Evolutionary conservation across 1,140 invertebrate genomes (phyloP).

Genomic region (Zaprionus taronus): DNA sequence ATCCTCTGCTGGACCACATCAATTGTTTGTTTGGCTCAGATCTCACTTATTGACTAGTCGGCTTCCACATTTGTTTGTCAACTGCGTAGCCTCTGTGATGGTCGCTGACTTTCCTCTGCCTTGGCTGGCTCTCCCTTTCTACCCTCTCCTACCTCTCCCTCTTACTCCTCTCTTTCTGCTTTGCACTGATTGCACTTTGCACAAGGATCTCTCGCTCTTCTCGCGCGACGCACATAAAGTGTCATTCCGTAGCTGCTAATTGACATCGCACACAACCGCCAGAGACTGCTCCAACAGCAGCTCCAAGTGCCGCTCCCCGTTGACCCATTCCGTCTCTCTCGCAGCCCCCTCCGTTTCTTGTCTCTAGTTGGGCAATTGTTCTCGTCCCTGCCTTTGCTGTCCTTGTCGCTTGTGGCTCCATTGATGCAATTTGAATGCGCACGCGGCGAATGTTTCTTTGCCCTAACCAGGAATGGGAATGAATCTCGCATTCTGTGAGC

Average conservation of each 20-base stretch:
- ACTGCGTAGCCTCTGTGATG: slow-evolving; percentile 77
- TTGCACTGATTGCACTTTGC: slow-evolving; percentile 83
- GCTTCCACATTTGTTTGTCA: slow-evolving; percentile 74
- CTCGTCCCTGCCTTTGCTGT: slow-evolving; percentile 44
- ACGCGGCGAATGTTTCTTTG: slow-evolving; percentile 62
- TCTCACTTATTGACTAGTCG: slow-evolving; percentile 54
- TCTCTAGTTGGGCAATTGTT: slow-evolving; percentile 69
- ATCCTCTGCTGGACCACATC: slow-evolving; percentile 56
- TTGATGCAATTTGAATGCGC: slow-evolving; percentile 79
- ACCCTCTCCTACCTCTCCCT: neutral
- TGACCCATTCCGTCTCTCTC: neutral
- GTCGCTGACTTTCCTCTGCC: slow-evolving; percentile 63
- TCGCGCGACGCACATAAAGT: slow-evolving; percentile 82
- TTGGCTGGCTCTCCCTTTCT: neutral
- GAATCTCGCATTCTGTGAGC: neutral
- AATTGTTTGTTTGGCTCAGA: slow-evolving; percentile 78
- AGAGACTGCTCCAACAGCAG: slow-evolving; percentile 17
- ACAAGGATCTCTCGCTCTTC: slow-evolving; percentile 64
- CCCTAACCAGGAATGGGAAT: slow-evolving; percentile 16
- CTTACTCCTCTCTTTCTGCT: slow-evolving; percentile 48
- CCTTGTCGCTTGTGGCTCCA: slow-evolving; percentile 28
- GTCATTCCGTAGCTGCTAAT: slow-evolving; percentile 83
- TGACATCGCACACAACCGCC: slow-evolving; percentile 80
- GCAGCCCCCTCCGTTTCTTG: neutral
- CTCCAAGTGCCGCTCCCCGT: neutral